Evolutionary conservation across 2,797 vertebrate species (phyloP).

Genomic region (Acanthis flammea): DNA sequence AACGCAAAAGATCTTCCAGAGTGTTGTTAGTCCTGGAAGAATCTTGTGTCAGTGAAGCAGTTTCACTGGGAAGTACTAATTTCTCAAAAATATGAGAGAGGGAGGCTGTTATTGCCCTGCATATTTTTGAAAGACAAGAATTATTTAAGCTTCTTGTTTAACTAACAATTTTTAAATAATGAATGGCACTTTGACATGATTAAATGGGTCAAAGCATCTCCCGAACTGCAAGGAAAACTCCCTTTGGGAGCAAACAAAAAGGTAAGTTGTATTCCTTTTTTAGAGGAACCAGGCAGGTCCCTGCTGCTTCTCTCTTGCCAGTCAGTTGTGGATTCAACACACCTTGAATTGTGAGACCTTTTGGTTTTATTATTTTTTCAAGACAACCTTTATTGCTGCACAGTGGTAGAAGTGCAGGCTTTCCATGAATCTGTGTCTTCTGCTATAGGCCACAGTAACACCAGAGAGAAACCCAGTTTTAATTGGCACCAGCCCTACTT

Average conservation of each 20-base stretch:
- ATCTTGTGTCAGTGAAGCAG: background rate
- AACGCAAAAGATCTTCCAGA: background rate
- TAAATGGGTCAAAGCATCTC: background rate
- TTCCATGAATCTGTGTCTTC: background rate
- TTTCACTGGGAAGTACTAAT: background rate
- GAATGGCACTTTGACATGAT: background rate
- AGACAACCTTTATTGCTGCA: background rate
- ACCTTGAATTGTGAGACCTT: background rate
- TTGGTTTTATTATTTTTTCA: background rate
- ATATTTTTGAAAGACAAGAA: background rate
- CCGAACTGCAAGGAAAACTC: background rate
- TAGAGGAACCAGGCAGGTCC: background rate
- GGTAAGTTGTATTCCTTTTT: background rate
- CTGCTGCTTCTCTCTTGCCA: background rate
- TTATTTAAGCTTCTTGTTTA: background rate
- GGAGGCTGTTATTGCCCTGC: background rate
- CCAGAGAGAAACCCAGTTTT: background rate
- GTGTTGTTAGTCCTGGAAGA: background rate
- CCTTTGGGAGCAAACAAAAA: background rate
- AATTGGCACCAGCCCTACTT: background rate
- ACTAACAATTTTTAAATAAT: background rate
- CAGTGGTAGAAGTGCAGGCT: background rate
- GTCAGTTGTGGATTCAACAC: background rate
- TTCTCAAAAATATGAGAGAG: background rate
- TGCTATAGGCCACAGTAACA: background rate